These are phyloP conservation scores for Elymnias hypermnestra DNA, from an alignment of 1,140 invertebrate species.

Conservation along the genomic window DNA sequence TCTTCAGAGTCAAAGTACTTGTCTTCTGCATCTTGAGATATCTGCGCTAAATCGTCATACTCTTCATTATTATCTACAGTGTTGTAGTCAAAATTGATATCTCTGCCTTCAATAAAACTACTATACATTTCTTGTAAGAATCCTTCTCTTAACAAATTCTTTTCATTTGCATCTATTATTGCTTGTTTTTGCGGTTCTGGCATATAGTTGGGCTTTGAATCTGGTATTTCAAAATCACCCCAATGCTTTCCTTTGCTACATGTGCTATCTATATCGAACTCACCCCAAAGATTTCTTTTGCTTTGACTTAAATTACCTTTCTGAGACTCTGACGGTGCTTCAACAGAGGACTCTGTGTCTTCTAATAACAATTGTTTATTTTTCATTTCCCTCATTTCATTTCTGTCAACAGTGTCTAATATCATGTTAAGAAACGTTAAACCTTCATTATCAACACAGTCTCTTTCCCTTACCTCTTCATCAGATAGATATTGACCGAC, in stretches of 20 bases:
- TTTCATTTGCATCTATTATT: slow-evolving; percentile 77
- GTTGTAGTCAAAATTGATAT: slow-evolving; percentile 89
- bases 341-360: slow-evolving; percentile 16
- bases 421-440: slow-evolving; percentile 82
- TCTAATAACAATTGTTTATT: slow-evolving; percentile 78
- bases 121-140: slow-evolving; percentile 93
- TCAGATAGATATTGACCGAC: slow-evolving; percentile 89
- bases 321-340: no score
- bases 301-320: no score
- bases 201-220: slow-evolving; percentile 38
- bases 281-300: no score
- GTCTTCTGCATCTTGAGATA: slow-evolving; percentile 87
- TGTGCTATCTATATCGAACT: slow-evolving; percentile 26
- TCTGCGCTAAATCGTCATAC: slow-evolving; percentile 85
- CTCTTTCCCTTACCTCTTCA: slow-evolving; percentile 82
- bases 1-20: slow-evolving; percentile 92
- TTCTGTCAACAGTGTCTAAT: slow-evolving; percentile 81
- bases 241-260: slow-evolving; percentile 40
- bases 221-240: slow-evolving; percentile 73
- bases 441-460: slow-evolving; percentile 77
- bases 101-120: slow-evolving; percentile 90
- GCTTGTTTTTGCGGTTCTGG: slow-evolving; percentile 34
- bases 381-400: slow-evolving; percentile 79
- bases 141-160: slow-evolving; percentile 85
- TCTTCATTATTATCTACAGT: slow-evolving; percentile 85